These are phyloP conservation scores for Calonectris borealis DNA, from an alignment of 2,113 vertebrate genomes.

Conservation along the genomic window DNA sequence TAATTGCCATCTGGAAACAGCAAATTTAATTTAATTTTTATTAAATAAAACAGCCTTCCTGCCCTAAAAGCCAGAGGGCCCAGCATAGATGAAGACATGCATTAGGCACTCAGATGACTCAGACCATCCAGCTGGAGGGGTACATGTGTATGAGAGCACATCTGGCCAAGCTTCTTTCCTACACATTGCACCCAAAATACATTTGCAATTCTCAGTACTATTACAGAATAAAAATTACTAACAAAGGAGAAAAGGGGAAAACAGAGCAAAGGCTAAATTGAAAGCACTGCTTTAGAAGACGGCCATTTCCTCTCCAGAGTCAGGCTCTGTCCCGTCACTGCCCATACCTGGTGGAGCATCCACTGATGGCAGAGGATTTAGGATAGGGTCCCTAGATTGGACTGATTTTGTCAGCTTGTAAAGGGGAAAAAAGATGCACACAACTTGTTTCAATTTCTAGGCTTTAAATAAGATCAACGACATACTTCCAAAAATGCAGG, in stretches of 20 bases:
- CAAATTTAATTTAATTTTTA: not conserved
- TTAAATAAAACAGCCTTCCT: not conserved
- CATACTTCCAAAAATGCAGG: not conserved
- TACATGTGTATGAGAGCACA: not conserved
- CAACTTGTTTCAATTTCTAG: not conserved
- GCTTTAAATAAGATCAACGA: slow-evolving; percentile 5
- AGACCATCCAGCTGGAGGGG: not conserved
- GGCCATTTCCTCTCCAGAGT: not conserved
- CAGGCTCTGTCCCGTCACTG: not conserved
- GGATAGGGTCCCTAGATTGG: not conserved
- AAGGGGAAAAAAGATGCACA: not conserved
- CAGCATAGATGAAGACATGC: not conserved
- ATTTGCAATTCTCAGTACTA: not conserved
- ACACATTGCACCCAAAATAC: fast-evolving
- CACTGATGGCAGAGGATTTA: not conserved
- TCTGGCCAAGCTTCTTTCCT: not conserved
- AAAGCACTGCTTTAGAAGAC: not conserved
- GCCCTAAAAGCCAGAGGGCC: not conserved
- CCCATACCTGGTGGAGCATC: not conserved
- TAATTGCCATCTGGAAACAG: not conserved
- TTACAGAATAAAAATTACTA: not conserved
- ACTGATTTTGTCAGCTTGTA: not conserved
- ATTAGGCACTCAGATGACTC: not conserved
- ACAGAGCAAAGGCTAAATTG: not conserved
- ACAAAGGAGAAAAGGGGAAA: not conserved